Percentiles rank a stretch among this genome's conserved stretches.
phyloP scores from a whole-genome alignment of 2,113 vertebrate genomes.

The Tragelaphus scriptus region DNA sequence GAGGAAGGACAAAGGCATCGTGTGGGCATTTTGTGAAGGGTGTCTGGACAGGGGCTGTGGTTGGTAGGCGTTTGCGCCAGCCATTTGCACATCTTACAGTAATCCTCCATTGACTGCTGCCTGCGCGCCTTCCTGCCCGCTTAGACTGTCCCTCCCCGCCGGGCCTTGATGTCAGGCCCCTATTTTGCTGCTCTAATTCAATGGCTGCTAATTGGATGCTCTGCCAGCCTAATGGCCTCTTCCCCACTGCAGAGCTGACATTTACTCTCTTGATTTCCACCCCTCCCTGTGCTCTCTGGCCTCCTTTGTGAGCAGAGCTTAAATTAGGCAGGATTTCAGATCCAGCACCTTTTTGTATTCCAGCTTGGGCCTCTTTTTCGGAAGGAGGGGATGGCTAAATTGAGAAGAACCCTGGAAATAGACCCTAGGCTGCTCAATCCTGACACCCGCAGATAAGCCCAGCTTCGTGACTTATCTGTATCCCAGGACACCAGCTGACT shows the following conservation, averaged over 20 bases:
- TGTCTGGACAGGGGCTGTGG: neutral
- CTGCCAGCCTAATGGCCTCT: slow-evolving; percentile 53
- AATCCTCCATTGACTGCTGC: slow-evolving; percentile 31
- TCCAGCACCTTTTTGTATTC: slow-evolving; percentile 25
- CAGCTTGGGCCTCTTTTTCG: neutral
- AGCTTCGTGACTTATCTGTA: neutral
- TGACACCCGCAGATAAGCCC: neutral
- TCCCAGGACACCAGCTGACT: neutral
- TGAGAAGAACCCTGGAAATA: neutral
- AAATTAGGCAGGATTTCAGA: slow-evolving; percentile 55
- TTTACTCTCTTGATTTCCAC: slow-evolving; percentile 61
- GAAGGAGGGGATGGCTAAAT: neutral
- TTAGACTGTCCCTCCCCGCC: neutral
- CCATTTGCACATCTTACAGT: neutral
- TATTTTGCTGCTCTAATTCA: slow-evolving; percentile 36
- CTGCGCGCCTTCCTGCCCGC: neutral
- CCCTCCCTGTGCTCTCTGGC: slow-evolving; percentile 39
- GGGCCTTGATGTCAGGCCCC: slow-evolving; percentile 19
- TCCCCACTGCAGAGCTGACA: slow-evolving; percentile 52
- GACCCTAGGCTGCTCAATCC: neutral
- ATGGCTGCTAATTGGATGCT: slow-evolving; percentile 57
- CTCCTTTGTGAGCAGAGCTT: slow-evolving; percentile 62
- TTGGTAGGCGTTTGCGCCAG: neutral
- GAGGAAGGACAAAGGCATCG: neutral
- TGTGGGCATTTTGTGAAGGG: neutral